A percentile compares a stretch with the other conserved stretches of the same genome.
These are phyloP conservation scores for Glaucidium brasilianum DNA, from an alignment of 2,113 vertebrate species.

Conservation along the genomic window DNA sequence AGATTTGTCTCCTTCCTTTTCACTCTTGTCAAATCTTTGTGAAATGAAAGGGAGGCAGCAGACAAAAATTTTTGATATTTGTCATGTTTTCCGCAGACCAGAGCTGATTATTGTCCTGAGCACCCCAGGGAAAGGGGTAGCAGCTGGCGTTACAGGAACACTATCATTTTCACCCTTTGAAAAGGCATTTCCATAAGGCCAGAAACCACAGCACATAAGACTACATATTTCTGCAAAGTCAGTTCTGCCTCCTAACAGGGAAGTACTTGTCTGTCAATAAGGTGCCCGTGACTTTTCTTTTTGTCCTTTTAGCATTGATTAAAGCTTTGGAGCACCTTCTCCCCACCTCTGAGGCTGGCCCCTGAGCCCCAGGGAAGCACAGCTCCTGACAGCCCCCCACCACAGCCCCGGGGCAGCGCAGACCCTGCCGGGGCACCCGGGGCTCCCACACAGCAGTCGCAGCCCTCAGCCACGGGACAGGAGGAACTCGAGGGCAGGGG, in stretches of 20 bases:
- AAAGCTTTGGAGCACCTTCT: not conserved
- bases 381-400: not conserved
- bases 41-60: rapidly evolving
- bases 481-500: not conserved
- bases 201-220: rapidly evolving
- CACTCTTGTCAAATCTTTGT: rapidly evolving
- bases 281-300: rapidly evolving
- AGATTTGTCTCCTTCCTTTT: not conserved
- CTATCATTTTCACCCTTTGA: not conserved
- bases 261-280: not conserved
- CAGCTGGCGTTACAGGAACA: not conserved
- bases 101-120: not conserved
- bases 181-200: not conserved
- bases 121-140: not conserved
- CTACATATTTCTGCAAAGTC: not conserved
- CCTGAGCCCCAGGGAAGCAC: not conserved
- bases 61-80: not conserved
- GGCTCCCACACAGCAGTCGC: rapidly evolving
- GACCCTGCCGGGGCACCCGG: not conserved
- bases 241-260: not conserved
- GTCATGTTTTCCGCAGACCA: not conserved
- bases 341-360: rapidly evolving
- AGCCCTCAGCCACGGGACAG: rapidly evolving
- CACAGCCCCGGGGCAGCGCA: rapidly evolving
- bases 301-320: too few relatives aligned